phyloP scores from a whole-genome alignment of 2,888 invertebrate species.

The Doris montereyensis region DNA sequence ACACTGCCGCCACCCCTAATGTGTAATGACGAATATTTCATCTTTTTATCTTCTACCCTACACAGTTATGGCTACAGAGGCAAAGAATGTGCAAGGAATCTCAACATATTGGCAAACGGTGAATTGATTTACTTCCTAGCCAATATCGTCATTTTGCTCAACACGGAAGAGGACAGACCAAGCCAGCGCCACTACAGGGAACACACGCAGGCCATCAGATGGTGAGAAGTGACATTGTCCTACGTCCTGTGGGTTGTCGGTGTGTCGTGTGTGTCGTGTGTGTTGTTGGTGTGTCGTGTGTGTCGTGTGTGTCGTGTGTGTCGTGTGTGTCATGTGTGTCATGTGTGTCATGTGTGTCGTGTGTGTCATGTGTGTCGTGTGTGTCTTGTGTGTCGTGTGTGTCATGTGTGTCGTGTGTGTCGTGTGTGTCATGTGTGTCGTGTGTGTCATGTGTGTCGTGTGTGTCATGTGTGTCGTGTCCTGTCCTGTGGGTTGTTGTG shows the following conservation, averaged over 20 bases:
- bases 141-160: constrained; percentile 63
- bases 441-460: too few relatives aligned
- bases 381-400: too few relatives aligned
- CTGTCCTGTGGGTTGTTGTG: too few relatives aligned
- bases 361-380: too few relatives aligned
- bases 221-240: constrained; percentile 48
- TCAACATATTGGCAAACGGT: constrained; percentile 58
- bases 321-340: too few relatives aligned
- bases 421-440: too few relatives aligned
- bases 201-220: constrained; percentile 66
- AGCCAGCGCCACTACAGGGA: constrained; percentile 69
- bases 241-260: background rate
- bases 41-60: too few relatives aligned
- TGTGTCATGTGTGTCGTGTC: too few relatives aligned
- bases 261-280: background rate
- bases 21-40: too few relatives aligned
- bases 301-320: background rate
- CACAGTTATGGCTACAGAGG: constrained; percentile 71
- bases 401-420: too few relatives aligned
- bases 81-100: constrained; percentile 66
- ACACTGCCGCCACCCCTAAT: too few relatives aligned
- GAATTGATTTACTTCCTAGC: constrained; percentile 68
- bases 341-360: too few relatives aligned
- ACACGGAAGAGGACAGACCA: constrained; percentile 49
- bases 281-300: background rate